These are phyloP conservation scores for Cantharis lateralis DNA, from an alignment of 2,888 invertebrate genomes.

Conservation along the genomic window DNA sequence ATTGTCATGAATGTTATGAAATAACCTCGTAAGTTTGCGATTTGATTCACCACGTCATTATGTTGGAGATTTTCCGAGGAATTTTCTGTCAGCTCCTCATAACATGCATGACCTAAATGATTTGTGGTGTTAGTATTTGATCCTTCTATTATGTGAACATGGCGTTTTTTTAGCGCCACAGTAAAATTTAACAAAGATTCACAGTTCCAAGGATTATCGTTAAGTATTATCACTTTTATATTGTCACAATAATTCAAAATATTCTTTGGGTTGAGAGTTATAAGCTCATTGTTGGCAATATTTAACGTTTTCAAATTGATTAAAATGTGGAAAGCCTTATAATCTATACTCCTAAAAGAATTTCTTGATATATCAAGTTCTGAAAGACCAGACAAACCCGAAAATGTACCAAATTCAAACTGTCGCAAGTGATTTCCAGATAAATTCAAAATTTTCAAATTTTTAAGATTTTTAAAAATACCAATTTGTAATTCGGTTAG, in stretches of 20 bases:
- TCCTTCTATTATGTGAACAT: neutral
- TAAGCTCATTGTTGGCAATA: constrained; percentile 20
- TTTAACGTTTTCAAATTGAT: constrained; percentile 2
- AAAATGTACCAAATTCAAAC: constrained; percentile 20
- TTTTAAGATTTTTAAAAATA: neutral
- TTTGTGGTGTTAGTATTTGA: neutral
- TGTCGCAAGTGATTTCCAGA: constrained; percentile 5
- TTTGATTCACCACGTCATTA: neutral
- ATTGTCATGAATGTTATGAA: neutral
- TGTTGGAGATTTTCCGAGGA: neutral
- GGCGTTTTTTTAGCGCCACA: neutral
- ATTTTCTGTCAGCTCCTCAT: neutral
- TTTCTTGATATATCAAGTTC: constrained; percentile 14
- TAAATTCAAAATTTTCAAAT: constrained; percentile 4
- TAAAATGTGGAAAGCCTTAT: constrained; percentile 14
- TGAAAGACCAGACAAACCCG: neutral
- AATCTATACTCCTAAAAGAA: neutral
- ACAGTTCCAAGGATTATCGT: constrained; percentile 24
- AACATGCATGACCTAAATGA: constrained; percentile 8
- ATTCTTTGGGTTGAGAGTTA: constrained; percentile 7
- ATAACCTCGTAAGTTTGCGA: neutral
- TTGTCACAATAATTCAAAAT: neutral
- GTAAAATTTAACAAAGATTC: constrained; percentile 9
- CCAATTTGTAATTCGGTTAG: constrained; percentile 10
- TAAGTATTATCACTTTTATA: neutral